These are phyloP conservation scores for Brachionus rubens DNA, from an alignment of 1,140 invertebrate genomes.

Conservation along the genomic window DNA sequence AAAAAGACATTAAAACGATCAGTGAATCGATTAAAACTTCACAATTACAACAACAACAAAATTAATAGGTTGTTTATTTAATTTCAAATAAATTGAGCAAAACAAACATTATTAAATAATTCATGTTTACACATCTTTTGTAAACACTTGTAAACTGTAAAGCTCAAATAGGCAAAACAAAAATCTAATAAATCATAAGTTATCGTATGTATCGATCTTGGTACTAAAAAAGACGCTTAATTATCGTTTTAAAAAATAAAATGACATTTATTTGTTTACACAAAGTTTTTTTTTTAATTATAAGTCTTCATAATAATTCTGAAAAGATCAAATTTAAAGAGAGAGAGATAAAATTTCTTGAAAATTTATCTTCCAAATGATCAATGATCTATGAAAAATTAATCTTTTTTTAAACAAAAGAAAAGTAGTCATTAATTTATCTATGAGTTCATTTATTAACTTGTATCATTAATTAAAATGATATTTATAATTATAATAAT, in stretches of 20 bases:
- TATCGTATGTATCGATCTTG: not conserved
- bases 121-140: slow-evolving; percentile 13
- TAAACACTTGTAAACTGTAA: no score
- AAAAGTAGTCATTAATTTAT: not conserved
- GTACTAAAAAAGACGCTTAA: not conserved
- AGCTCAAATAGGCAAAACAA: no score
- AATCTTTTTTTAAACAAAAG: not conserved
- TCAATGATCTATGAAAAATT: slow-evolving; percentile 30
- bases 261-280: slow-evolving; percentile 13
- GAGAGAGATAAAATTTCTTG: no score
- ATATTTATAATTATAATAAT: no score
- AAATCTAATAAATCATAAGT: slow-evolving; percentile 9
- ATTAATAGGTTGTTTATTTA: slow-evolving; percentile 19
- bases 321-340: no score
- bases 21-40: not conserved
- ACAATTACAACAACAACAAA: no score
- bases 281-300: no score
- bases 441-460: not conserved
- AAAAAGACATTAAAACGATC: not conserved
- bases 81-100: not conserved
- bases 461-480: slow-evolving; percentile 8
- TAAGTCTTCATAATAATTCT: no score
- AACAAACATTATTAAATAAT: slow-evolving; percentile 8
- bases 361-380: not conserved
- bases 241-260: slow-evolving; percentile 16